Base-by-base conservation (phyloP, 2,797 vertebrate species). In the Ammospiza maritima region DNA sequence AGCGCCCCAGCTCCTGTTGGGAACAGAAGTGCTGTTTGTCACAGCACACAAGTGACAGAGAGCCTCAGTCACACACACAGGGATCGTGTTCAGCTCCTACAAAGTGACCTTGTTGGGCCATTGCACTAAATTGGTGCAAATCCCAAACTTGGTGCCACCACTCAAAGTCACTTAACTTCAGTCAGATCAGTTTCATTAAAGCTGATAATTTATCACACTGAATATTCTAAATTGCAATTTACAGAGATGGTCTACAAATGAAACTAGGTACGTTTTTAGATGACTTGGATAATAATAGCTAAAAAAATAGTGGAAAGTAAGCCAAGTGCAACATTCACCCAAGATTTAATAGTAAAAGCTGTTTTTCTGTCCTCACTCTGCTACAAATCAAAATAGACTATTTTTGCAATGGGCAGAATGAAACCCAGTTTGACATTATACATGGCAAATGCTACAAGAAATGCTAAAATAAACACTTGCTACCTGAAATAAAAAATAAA, bases 401-500 rank as follows among this genome's bases (percentile, higher is more conserved):
- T 93, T 96, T 98, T 95, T 95, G 92, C 92, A 97, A 93, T n/a
- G 74, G 73, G 86, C 92, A 91, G 96, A 95, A 92, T 82, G 74
- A 93, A 97, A 94, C 89, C 21, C 53, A 95, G 85, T 62, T 44
- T 44, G 65, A 87, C 91, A 79, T 84, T 89, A 65, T 29, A 89
- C 14, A 23, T 60, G 42, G 88, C 60, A 85, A 90, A 89, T 14
- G 16, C n/a, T 78, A 60, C 57, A 92, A 90, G 81, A 92, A 84
- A 75, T 86, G 90, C 89, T 88, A 93, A 94, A 93, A 88, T 42
- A 82, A 75, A 36, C 23, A 32, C 22, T 81, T 81, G 93, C 93
- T 93, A 97, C 93, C 91, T 97, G 94, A 96, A 93, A 88, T 93
- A 81, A 72, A 92, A 95, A 94, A 83, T 73, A 91, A 81, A 81